Evolutionary conservation across 1,140 invertebrate species (phyloP), one percentile per base, ranked within the genome.

Genomic region (Heliconius hewitsoni): DNA sequence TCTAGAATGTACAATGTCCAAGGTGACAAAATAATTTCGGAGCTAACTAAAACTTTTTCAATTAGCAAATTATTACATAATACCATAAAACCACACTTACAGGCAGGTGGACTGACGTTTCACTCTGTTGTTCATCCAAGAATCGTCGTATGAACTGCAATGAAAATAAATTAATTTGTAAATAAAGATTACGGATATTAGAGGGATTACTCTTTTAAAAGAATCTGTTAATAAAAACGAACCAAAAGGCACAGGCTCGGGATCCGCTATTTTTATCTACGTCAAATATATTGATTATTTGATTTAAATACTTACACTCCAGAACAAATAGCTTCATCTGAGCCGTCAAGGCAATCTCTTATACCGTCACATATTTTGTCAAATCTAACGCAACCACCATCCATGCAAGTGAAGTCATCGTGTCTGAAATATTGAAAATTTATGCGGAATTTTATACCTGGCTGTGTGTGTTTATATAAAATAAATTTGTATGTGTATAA

Each of bases 301-400:
- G 1, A 19, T 19, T 52, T 19, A 11, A 30, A 66, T 30, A 78
- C 66, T 78, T 73, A 81, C 71, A 39, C n/a, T 13, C 46, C 39
- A n/a, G 37, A n/a, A 46, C 78, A 73, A 19, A n/a, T 70, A 16
- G n/a, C 1, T 55, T 81, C 75, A 42, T 77, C 79, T 39, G 74
- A 73, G 34, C 79, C 79, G 52, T 77, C 57, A 3, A 77, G 42
- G 27, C 75, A 81, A 52, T 79, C 78, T 5, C 23, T 71, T 3
- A 39, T 55, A 2, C 78, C 78, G 18, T 80, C 73, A 30, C 78
- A 80, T 8, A 71, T 34, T 50, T 66, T 46, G 50, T 76, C 30
- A 16, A 76, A 30, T 18, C 34, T 71, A 3, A 80, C 70, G 66
- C 78, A 80, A 39, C 39, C 34, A 2, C 78, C 78, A 27, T 76